Evolutionary conservation across 2,797 vertebrate genomes (phyloP).

Genomic region (Artibeus jamaicensis): DNA sequence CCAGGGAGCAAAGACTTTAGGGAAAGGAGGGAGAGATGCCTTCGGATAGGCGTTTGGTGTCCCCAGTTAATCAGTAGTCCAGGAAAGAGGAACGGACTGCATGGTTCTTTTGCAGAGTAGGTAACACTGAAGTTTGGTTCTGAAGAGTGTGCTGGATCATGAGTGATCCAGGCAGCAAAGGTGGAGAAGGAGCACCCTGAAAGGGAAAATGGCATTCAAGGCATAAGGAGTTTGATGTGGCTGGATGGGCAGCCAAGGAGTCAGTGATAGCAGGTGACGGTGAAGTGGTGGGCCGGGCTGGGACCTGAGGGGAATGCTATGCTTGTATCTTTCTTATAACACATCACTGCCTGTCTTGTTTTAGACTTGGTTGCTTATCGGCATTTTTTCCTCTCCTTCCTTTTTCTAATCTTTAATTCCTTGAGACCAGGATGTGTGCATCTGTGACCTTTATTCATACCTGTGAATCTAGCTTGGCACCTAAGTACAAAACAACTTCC

Average conservation of each 20-base stretch:
- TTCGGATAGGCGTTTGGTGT: background rate
- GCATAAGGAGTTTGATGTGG: background rate
- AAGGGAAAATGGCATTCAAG: background rate
- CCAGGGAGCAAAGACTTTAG: background rate
- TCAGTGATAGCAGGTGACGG: background rate
- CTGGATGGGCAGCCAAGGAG: background rate
- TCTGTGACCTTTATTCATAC: background rate
- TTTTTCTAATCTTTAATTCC: background rate
- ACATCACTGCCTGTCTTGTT: background rate
- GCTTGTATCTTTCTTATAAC: background rate
- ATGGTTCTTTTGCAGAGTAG: background rate
- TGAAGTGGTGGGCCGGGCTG: background rate
- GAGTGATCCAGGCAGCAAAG: background rate
- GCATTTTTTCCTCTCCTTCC: background rate
- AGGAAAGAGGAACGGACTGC: background rate
- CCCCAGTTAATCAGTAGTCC: background rate
- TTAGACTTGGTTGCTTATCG: conserved; percentile 6
- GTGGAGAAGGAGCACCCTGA: background rate
- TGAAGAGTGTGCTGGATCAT: background rate
- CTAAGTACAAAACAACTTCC: background rate
- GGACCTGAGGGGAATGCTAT: background rate
- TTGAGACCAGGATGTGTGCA: background rate
- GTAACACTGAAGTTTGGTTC: background rate
- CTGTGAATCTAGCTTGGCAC: background rate
- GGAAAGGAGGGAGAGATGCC: background rate